Evolutionary conservation across 2,888 invertebrate genomes (phyloP).

Genomic region (Sphinx pinastri): DNA sequence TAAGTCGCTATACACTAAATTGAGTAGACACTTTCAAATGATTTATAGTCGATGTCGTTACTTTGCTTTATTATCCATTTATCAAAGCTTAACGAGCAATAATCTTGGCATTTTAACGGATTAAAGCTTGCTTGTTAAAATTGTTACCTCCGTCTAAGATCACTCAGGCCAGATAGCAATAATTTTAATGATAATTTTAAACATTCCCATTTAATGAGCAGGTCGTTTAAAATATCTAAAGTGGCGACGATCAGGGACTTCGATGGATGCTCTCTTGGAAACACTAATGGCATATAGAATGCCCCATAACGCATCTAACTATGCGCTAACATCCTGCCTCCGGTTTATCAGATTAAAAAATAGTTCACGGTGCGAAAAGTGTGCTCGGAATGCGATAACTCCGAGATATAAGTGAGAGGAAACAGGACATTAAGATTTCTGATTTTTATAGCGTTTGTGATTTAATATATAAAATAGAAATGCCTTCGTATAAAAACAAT

Average conservation of each 20-base stretch:
- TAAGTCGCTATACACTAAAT: conserved; percentile 39
- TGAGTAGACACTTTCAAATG: conserved; percentile 50
- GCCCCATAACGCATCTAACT: conserved; percentile 15
- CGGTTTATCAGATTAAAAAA: conserved; percentile 21
- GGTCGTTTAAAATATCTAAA: conserved; percentile 37
- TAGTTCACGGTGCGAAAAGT: conserved; percentile 12
- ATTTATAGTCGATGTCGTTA: conserved; percentile 63
- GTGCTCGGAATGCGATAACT: conserved; percentile 18
- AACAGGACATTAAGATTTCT: conserved; percentile 21
- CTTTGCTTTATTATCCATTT: conserved; percentile 71
- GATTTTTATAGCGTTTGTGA: conserved; percentile 2
- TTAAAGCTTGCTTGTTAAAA: conserved; percentile 63
- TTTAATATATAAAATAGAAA: too few species aligned
- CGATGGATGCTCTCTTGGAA: conserved; percentile 3
- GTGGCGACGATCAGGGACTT: conserved; percentile 6
- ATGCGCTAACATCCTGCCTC: conserved; percentile 15
- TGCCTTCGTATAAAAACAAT: conserved; percentile 18
- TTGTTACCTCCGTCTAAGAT: conserved; percentile 55
- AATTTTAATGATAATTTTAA: conserved; percentile 48
- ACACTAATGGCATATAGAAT: conserved; percentile 6
- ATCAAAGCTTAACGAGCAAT: conserved; percentile 74
- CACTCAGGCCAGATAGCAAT: conserved; percentile 44
- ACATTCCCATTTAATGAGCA: conserved; percentile 40
- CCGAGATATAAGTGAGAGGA: conserved; percentile 16
- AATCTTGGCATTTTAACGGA: conserved; percentile 63